Conservation (phyloP, 2,888 invertebrate species). For the Eupithecia insigniata region DNA sequence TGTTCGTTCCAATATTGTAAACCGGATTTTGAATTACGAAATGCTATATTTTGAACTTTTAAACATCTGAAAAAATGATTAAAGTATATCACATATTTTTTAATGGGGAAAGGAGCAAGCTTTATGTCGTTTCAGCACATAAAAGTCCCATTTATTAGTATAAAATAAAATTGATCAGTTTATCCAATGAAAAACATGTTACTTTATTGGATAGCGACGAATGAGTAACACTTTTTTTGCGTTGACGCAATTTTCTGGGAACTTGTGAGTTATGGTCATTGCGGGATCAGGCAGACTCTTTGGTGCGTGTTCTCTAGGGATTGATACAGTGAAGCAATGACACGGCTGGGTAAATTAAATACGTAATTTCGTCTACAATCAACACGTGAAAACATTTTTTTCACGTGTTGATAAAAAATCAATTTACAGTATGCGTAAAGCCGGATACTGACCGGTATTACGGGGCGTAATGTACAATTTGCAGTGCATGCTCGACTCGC, state of each 20-base stretch:
- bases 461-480: too few species aligned
- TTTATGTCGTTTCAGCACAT: constrained; percentile 5
- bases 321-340: neutral
- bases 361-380: neutral
- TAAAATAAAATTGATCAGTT: constrained; percentile 1
- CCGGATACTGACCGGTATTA: too few species aligned
- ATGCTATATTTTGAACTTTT: constrained; percentile 23
- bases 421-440: too few species aligned
- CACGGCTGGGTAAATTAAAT: neutral
- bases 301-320: constrained; percentile 2
- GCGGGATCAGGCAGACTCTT: neutral
- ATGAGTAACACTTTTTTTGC: constrained; percentile 12
- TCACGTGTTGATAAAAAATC: too few species aligned
- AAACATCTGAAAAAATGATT: neutral
- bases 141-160: constrained; percentile 6
- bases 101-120: constrained; percentile 3
- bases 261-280: neutral
- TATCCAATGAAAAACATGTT: constrained; percentile 1
- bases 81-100: constrained; percentile 3
- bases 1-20: constrained; percentile 24
- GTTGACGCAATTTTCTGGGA: constrained; percentile 13
- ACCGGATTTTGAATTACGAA: constrained; percentile 26
- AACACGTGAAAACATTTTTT: too few species aligned
- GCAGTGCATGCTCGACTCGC: too few species aligned
- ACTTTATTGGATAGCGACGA: constrained; percentile 12